Evolutionary conservation across 2,888 invertebrate genomes (phyloP).

Genomic region (Pachymerium ferrugineum): DNA sequence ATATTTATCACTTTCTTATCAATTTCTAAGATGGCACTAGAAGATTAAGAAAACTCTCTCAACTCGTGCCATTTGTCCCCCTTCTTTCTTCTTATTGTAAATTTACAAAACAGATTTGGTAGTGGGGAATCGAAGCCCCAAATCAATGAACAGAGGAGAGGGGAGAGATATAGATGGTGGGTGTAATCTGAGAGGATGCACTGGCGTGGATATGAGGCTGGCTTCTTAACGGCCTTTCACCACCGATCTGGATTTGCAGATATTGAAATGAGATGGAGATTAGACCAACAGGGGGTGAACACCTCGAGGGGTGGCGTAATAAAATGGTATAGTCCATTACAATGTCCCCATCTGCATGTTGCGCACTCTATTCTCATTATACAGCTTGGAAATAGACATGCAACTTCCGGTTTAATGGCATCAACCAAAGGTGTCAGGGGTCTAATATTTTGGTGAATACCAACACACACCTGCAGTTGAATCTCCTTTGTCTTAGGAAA

Average conservation of each 20-base stretch:
- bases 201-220: neutral
- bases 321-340: slow-evolving; percentile 32
- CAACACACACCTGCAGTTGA: slow-evolving; percentile 19
- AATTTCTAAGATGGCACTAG: neutral
- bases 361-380: slow-evolving; percentile 11
- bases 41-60: neutral
- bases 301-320: slow-evolving; percentile 25
- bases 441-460: slow-evolving; percentile 8
- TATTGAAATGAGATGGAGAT: slow-evolving; percentile 34
- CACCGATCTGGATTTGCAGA: slow-evolving; percentile 28
- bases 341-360: slow-evolving; percentile 16
- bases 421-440: slow-evolving; percentile 6
- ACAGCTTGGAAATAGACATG: neutral
- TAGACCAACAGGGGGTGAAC: neutral
- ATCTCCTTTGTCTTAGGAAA: slow-evolving; percentile 5
- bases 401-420: neutral
- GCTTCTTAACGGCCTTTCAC: slow-evolving; percentile 16
- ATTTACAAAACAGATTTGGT: slow-evolving; percentile 28
- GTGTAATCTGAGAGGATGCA: slow-evolving; percentile 15
- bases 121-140: slow-evolving; percentile 24
- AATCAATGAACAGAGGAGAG: slow-evolving; percentile 9
- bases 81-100: slow-evolving; percentile 28
- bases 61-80: slow-evolving; percentile 1
- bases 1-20: neutral
- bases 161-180: neutral